Conservation (phyloP, 2,888 invertebrate species). For the Oxycera nigricornis region DNA sequence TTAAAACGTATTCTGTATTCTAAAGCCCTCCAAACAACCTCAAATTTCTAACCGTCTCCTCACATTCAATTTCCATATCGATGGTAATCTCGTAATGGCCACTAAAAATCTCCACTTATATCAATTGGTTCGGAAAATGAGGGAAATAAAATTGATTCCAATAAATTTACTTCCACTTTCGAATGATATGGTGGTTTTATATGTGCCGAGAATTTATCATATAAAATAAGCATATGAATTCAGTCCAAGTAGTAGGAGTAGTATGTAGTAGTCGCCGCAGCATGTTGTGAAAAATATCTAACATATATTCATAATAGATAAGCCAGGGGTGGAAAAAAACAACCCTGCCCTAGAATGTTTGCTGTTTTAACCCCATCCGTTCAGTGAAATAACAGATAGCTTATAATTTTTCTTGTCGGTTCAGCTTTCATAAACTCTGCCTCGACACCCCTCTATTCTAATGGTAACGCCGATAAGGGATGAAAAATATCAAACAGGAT, state of each 20-base stretch:
- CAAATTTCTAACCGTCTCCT: too few relatives aligned
- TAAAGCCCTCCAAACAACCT: too few relatives aligned
- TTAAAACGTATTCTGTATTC: too few relatives aligned
- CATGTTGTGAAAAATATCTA: not conserved
- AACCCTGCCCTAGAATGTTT: too few relatives aligned
- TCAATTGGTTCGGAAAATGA: slow-evolving; percentile 33
- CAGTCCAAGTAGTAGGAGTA: not conserved
- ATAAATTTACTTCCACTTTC: slow-evolving; percentile 41
- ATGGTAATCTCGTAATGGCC: slow-evolving; percentile 44
- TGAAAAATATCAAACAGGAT: not conserved
- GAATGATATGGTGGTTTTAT: slow-evolving; percentile 33
- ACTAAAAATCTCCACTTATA: slow-evolving; percentile 44
- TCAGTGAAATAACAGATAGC: slow-evolving; percentile 32
- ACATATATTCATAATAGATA: not conserved
- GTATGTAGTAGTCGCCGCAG: not conserved
- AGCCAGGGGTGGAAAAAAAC: too few relatives aligned
- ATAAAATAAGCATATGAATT: slow-evolving; percentile 23
- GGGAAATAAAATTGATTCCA: slow-evolving; percentile 43
- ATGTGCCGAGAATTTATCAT: slow-evolving; percentile 30
- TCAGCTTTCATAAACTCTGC: not conserved
- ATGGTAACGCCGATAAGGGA: not conserved
- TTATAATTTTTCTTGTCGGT: slow-evolving; percentile 29
- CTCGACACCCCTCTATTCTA: not conserved
- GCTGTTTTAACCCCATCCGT: not conserved
- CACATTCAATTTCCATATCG: too few relatives aligned